These are phyloP conservation scores for Brachionus manjavacas DNA, from an alignment of 1,140 invertebrate genomes.

Conservation along the genomic window DNA sequence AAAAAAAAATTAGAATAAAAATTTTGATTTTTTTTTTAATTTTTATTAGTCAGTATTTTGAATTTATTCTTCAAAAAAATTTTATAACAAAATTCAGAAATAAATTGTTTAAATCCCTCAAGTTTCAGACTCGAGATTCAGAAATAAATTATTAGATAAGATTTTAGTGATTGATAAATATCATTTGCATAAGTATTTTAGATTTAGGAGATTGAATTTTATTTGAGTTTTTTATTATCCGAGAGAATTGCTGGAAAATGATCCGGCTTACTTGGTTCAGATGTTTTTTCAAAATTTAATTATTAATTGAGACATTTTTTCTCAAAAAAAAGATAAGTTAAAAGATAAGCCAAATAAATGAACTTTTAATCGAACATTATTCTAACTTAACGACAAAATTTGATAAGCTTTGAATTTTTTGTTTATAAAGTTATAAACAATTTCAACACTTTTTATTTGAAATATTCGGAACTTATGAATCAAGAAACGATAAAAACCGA, in stretches of 20 bases:
- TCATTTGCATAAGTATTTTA: background rate
- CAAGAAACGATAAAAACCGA: background rate
- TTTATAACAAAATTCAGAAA: too few species aligned
- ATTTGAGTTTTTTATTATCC: background rate
- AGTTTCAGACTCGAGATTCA: background rate
- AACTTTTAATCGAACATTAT: background rate
- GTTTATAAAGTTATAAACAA: constrained; percentile 8
- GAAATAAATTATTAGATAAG: background rate
- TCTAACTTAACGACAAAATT: background rate
- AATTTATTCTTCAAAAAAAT: too few species aligned
- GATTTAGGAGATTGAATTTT: background rate
- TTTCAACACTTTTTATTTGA: constrained; percentile 17
- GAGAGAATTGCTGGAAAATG: background rate
- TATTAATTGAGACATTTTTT: too few species aligned
- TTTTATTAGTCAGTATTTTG: too few species aligned
- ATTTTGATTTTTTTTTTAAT: too few species aligned
- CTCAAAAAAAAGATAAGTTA: background rate
- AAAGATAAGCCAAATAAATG: background rate
- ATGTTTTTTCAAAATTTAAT: background rate
- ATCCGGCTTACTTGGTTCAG: background rate
- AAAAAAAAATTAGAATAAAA: too few species aligned
- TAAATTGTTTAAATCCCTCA: background rate
- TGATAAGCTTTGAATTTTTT: constrained; percentile 8
- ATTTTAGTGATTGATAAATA: background rate
- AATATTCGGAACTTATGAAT: constrained; percentile 16